Percentiles rank a stretch among this genome's conserved stretches.
phyloP scores from a whole-genome alignment of 2,888 invertebrate genomes.

The Caenorhabditis sp. region DNA sequence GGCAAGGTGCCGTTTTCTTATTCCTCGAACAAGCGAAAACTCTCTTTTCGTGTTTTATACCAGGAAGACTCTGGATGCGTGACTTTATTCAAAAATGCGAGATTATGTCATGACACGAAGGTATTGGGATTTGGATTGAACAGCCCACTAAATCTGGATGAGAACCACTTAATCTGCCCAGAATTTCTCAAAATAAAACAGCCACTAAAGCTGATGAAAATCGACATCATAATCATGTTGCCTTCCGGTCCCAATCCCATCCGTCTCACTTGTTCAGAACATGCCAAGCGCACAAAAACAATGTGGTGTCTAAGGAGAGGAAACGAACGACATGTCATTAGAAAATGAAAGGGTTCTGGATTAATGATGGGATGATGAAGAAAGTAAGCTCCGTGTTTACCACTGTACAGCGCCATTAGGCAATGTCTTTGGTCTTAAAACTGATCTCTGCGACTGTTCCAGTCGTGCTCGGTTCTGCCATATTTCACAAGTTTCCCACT shows the following conservation, averaged over 20 bases:
- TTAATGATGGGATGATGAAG: constrained; percentile 38
- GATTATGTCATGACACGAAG: constrained; percentile 21
- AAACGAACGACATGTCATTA: constrained; percentile 56
- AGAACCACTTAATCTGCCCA: constrained; percentile 11
- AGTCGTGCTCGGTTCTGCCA: not conserved
- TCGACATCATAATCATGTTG: constrained; percentile 15
- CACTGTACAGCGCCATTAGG: constrained; percentile 6
- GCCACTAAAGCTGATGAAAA: not conserved
- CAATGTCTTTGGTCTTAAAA: not conserved
- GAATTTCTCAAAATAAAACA: not conserved
- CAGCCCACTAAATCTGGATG: not conserved
- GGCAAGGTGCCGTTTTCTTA: not conserved
- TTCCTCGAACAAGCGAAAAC: not conserved
- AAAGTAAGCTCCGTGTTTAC: constrained; percentile 43
- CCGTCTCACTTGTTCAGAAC: constrained; percentile 46
- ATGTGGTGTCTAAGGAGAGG: constrained; percentile 20
- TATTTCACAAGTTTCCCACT: constrained; percentile 12
- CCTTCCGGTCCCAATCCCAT: constrained; percentile 28
- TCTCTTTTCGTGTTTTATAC: constrained; percentile 13
- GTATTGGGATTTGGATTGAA: constrained; percentile 16
- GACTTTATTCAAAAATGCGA: constrained; percentile 19
- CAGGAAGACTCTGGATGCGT: constrained; percentile 40
- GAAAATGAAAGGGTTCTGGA: constrained; percentile 49
- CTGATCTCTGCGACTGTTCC: not conserved
- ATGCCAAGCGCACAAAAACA: constrained; percentile 34